Evolutionary conservation across 53 echinoderm and acorn worm species (phyloP), one percentile per base, ranked within the genome.

Genomic region (Hippasteria phrygiana): DNA sequence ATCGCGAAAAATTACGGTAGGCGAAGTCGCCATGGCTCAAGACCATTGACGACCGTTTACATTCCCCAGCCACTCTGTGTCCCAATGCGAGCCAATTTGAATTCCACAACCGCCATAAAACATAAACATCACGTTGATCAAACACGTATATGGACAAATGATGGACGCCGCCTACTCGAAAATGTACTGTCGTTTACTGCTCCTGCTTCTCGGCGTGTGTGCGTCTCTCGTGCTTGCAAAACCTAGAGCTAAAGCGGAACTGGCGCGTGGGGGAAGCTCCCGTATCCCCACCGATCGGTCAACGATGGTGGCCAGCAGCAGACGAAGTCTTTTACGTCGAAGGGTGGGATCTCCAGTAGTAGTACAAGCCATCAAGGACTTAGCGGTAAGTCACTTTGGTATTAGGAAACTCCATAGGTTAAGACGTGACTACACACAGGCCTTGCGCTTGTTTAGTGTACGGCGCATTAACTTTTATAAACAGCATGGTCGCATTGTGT

Each of bases 101-200:
- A 59, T 77, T 77, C 55, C 77, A 37, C 39, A 37, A 77, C 26
- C 32, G 55, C 47, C 75, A 75, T 75, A 75, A 75, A 75, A 29
- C 51, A 53, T 76, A 76, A 76, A 54, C 76, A 76, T 53, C 53
- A 34, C 48, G 34, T 29, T 48, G 29, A 36, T 28, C 76, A 76
- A 76, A 76, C 76, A 76, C 76, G 76, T 14, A 13, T 24, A 7
- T 26, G 76, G 28, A 33, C 38, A 24, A 56, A 78, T 62, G 78
- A 78, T 78, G 78, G 78, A 78, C 24, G 78, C 27, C 36, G 9
- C 32, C 35, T 17, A 36, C 28, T 34, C 35, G 34, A n/a, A 36
- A 24, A 78, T 28, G 59, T 78, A 37, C 64, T 17, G 63, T 18
- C 26, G 81, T 3, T 42, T 64, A 18, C 41, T 81, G 27, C 64